phyloP scores from a whole-genome alignment of 2,113 vertebrate genomes.

The Neolamprologus caudopunctatus region DNA sequence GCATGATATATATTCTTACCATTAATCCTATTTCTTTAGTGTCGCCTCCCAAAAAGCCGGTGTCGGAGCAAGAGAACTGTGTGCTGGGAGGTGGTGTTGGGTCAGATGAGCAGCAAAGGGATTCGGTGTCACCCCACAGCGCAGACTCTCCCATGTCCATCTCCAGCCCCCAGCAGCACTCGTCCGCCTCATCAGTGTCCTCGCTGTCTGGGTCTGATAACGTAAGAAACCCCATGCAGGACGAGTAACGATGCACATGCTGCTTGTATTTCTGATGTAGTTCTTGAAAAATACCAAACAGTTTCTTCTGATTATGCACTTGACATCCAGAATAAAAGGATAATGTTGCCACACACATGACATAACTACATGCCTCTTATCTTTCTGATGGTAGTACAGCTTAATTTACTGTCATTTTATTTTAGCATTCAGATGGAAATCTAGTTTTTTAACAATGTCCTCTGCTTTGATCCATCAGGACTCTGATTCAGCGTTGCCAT shows the following conservation, averaged over 20 bases:
- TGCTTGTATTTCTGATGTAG: not conserved
- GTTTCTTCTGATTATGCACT: not conserved
- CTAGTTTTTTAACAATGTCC: not conserved
- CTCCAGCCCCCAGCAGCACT: conserved; percentile 80
- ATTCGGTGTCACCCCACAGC: conserved; percentile 75
- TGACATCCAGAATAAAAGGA: not conserved
- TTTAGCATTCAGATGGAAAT: not conserved
- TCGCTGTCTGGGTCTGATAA: conserved; percentile 92
- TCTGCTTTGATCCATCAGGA: conserved; percentile 69
- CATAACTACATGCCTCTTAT: not conserved
- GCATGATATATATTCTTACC: not conserved
- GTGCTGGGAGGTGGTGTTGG: conserved; percentile 36
- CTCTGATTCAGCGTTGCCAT: conserved; percentile 85
- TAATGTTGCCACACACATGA: not conserved
- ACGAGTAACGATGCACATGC: not conserved
- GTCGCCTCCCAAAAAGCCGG: conserved; percentile 3
- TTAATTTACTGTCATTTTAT: not conserved
- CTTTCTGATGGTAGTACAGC: not conserved
- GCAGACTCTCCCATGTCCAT: conserved; percentile 82
- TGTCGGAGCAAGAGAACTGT: not conserved
- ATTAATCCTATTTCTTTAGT: not conserved
- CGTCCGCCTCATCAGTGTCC: conserved; percentile 86
- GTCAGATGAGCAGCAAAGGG: conserved; percentile 71
- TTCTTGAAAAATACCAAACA: not conserved
- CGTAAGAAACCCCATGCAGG: conserved; percentile 66